A percentile compares a stretch with the other conserved stretches of the same genome.
Evolutionary conservation across 2,888 invertebrate genomes (phyloP).

Genomic region (Apocheima hispidaria): DNA sequence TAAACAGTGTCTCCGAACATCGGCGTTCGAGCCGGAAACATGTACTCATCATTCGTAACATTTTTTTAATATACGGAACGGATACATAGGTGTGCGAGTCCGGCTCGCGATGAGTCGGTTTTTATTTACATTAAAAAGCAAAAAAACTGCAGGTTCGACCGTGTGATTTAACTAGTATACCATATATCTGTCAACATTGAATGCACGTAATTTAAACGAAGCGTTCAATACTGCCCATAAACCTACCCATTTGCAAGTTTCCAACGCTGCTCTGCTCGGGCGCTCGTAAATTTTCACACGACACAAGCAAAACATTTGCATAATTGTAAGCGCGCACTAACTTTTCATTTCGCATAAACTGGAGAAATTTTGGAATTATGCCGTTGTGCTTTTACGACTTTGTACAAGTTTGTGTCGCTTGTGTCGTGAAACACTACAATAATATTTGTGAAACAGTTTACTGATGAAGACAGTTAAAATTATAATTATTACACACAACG

Average conservation of each 20-base stretch:
- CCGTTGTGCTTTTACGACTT: constrained; percentile 20
- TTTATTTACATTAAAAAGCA: neutral
- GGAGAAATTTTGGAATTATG: constrained; percentile 21
- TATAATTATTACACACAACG: too few species aligned
- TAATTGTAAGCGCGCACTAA: constrained; percentile 26
- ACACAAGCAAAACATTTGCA: constrained; percentile 20
- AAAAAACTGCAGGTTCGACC: neutral
- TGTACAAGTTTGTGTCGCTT: too few species aligned
- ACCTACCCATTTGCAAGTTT: constrained; percentile 13
- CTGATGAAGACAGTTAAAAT: too few species aligned
- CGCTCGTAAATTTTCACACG: constrained; percentile 12
- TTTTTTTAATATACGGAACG: too few species aligned
- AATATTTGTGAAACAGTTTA: neutral
- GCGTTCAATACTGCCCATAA: constrained; percentile 2
- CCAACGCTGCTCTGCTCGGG: neutral
- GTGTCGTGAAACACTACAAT: neutral
- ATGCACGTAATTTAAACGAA: neutral
- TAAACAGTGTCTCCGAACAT: too few species aligned
- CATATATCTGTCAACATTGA: neutral
- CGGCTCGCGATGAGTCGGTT: neutral
- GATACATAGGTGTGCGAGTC: too few species aligned
- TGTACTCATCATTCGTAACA: too few species aligned
- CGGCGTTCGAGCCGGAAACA: too few species aligned
- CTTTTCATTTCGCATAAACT: constrained; percentile 24
- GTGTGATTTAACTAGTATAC: neutral